Percentiles rank a stretch among this genome's conserved stretches.
Conservation (phyloP, 2,888 invertebrate species). For the Ametastegia equiseti region DNA sequence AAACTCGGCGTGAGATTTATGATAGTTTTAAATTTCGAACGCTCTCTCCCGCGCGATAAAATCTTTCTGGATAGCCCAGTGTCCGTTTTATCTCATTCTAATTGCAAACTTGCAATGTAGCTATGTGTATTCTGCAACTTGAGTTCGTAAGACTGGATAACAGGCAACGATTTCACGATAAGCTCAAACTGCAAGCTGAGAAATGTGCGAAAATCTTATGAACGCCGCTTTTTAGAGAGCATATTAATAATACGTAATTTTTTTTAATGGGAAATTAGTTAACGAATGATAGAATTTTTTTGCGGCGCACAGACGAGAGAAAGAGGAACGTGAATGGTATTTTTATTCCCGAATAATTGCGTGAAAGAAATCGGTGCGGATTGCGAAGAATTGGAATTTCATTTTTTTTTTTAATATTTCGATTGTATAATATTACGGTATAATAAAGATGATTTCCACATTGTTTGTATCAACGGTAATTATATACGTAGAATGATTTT, state of each 20-base stretch:
- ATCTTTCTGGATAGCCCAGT: not conserved
- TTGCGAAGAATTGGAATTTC: no score
- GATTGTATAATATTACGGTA: not conserved
- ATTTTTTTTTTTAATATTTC: not conserved
- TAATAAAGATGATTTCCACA: not conserved
- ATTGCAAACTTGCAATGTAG: not conserved
- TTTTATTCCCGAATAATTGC: no score
- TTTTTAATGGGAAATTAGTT: no score
- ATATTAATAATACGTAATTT: no score
- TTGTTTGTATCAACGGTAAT: not conserved
- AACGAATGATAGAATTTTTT: no score
- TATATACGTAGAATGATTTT: not conserved
- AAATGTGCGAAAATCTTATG: conserved; percentile 29
- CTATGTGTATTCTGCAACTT: no score
- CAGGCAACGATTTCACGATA: conserved; percentile 7
- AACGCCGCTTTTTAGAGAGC: no score
- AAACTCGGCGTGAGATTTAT: not conserved
- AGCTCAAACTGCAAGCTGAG: not conserved
- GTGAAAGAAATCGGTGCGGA: no score
- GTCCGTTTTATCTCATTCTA: not conserved
- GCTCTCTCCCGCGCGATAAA: not conserved
- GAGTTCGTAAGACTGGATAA: not conserved
- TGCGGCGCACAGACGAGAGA: no score
- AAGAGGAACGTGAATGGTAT: not conserved
- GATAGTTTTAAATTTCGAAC: conserved; percentile 20